Base-by-base conservation (phyloP, 2,888 invertebrate genomes). In the Rotaria magnacalcarata region DNA sequence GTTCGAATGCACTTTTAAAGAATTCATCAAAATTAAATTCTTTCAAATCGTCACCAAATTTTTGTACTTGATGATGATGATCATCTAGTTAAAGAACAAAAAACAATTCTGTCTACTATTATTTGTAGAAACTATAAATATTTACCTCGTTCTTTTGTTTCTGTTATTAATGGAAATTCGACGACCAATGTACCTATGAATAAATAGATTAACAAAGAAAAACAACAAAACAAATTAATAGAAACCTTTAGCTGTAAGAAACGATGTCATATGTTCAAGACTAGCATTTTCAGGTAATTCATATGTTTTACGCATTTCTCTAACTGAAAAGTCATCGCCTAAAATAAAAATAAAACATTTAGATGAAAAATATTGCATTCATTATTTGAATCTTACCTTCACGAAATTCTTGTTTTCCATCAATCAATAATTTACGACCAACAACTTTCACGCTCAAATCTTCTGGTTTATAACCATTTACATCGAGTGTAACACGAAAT, bases 391-490 rank as follows among this genome's bases (percentile, higher is more conserved):
- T 14, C 0, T 0, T 47, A 80, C 80, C 80, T 4, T 80, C 67
- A 11, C 75, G 67, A 10, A 88, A 86, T 80, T 88, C 88, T 84
- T 89, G 89, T 87, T 88, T 89, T 2, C 88, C 89, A 60, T 86
- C 87, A n/a, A 89, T 87, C n/a, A 88, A 86, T 34, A 89, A 87
- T n/a, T 87, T 86, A 75, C 88, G 87, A 21, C 88, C 88, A 2
- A 87, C 85, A 1, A 88, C 80, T 84, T 88, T 88, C 24, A 89
- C 88, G 2, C 87, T 87, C 21, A 89, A 86, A 27, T 89, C 88
- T 16, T 88, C 88, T 0, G 89, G 88, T 11, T 86, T 56, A 84
- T 87, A 89, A 41, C 84, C 86, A 60, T 27, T 19, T n/a, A 84
- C 84, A 56, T 84, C 84, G n/a, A 86, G 34, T 84, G 67, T 85